Base-by-base conservation (phyloP, 2,888 invertebrate species). In the Leistus spinibarbis region DNA sequence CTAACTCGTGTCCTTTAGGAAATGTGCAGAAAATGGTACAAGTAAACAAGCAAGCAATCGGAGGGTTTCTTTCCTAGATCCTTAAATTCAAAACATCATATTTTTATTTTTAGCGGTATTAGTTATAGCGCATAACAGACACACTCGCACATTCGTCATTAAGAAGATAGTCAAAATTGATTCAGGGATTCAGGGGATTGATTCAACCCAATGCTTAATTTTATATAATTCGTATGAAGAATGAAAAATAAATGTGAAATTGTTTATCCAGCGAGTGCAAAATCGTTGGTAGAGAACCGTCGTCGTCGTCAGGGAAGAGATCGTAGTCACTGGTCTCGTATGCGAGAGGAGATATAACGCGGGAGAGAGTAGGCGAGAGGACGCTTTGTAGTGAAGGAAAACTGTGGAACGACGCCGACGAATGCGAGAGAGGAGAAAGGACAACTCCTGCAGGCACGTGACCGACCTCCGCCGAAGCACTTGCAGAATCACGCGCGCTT, bases 391-490 rank as follows among this genome's bases (percentile, higher is more conserved):
- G 7, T 3, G 63, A 19, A 22, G 22, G 20, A 63, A 40, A 27
- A 63, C 9, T 19, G n/a, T n/a, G n/a, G 63, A 23, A 63, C 63
- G 20, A 63, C n/a, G 20, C 20, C 63, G 4, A 4, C 63, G 63
- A 63, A 17, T 20, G 23, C 63, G 63, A 22, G 40, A 40, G 24
- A 16, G 53, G 54, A 66, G 5, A 64, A 23, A 23, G 64, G 64
- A 64, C 7, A 23, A 64, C 24, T 64, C 64, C 70, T 19, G 53
- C 62, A 56, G 24, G 63, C 63, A 70, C 63, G 63, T 70, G 70
- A 70, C 70, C 70, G 62, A 70, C 70, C 70, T 63, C 54, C 62
- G 27, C 23, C n/a, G 24, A 19, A 69, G 66, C 53, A 40, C 57
- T 23, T 17, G 17, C 19, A 64, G 27, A 64, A 24, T 7, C 24